phyloP scores from a whole-genome alignment of 2,888 invertebrate species.

The Amaurobius ferox region DNA sequence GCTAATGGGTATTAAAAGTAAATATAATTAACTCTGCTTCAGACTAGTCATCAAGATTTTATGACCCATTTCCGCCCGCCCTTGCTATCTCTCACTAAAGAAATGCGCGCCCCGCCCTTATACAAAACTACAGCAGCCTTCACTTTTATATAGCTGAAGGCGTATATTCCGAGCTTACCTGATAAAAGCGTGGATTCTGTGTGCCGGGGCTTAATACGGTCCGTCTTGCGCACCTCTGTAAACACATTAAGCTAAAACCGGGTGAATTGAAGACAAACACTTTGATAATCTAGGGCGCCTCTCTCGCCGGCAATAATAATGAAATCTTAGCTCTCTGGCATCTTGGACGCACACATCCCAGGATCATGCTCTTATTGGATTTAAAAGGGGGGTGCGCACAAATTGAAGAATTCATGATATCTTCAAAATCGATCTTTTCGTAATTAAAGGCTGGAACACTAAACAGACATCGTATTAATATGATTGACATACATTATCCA shows the following conservation, averaged over 20 bases:
- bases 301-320: constrained; percentile 18
- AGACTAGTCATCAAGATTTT: constrained; percentile 69
- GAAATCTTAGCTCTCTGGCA: constrained; percentile 22
- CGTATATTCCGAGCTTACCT: constrained; percentile 12
- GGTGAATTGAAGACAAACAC: constrained; percentile 53
- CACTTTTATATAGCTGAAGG: constrained; percentile 12
- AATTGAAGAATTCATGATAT: neutral
- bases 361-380: neutral
- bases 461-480: no score
- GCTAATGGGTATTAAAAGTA: constrained; percentile 71
- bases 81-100: constrained; percentile 40
- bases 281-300: constrained; percentile 29
- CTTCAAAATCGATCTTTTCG: no score
- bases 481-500: no score
- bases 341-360: neutral
- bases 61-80: constrained; percentile 64
- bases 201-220: constrained; percentile 18
- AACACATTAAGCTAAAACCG: constrained; percentile 59
- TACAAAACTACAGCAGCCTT: neutral
- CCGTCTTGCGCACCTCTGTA: constrained; percentile 32
- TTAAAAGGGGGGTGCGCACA: neutral
- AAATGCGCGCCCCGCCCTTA: constrained; percentile 15
- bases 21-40: constrained; percentile 70
- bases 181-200: constrained; percentile 43
- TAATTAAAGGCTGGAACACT: no score